A percentile compares a stretch with the other conserved stretches of the same genome.
These are phyloP conservation scores for Hydra vulgaris DNA, from an alignment of 30 jellyfish, hydroid and myxozoan species.

Conservation along the genomic window DNA sequence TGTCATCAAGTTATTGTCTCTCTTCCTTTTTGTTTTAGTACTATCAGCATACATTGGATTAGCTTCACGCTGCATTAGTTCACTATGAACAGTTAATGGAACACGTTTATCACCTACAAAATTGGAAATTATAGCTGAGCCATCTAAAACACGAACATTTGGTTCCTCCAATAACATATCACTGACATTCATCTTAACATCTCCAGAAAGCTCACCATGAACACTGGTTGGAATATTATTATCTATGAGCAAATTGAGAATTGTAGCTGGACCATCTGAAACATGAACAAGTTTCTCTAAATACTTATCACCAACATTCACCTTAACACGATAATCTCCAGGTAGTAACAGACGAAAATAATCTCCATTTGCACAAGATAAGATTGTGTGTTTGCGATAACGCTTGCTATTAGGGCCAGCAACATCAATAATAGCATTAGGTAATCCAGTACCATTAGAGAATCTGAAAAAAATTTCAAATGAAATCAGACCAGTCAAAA, in stretches of 20 bases:
- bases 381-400: constrained; percentile 41
- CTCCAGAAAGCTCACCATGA: too few species aligned
- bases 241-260: too few species aligned
- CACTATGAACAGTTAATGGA: constrained; percentile 15
- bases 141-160: constrained; percentile 15
- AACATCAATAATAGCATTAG: constrained; percentile 62
- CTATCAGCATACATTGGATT: neutral
- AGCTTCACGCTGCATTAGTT: constrained; percentile 28
- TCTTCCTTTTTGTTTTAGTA: constrained; percentile 23
- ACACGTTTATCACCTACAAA: constrained; percentile 55
- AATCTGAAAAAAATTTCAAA: constrained; percentile 28
- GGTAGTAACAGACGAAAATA: constrained; percentile 95
- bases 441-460: constrained; percentile 48
- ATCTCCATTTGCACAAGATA: constrained; percentile 70
- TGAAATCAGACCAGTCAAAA: neutral
- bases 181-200: too few species aligned
- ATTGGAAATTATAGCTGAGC: constrained; percentile 29
- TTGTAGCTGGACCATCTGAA: too few species aligned
- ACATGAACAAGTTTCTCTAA: too few species aligned
- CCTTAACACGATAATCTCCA: constrained; percentile 69
- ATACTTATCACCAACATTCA: constrained; percentile 52
- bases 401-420: constrained; percentile 9
- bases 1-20: constrained; percentile 67
- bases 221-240: too few species aligned
- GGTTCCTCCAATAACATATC: constrained; percentile 30